A percentile compares a stretch with the other conserved stretches of the same genome.
Conservation (phyloP, 2,113 vertebrate genomes). For the Hoplias malabaricus region DNA sequence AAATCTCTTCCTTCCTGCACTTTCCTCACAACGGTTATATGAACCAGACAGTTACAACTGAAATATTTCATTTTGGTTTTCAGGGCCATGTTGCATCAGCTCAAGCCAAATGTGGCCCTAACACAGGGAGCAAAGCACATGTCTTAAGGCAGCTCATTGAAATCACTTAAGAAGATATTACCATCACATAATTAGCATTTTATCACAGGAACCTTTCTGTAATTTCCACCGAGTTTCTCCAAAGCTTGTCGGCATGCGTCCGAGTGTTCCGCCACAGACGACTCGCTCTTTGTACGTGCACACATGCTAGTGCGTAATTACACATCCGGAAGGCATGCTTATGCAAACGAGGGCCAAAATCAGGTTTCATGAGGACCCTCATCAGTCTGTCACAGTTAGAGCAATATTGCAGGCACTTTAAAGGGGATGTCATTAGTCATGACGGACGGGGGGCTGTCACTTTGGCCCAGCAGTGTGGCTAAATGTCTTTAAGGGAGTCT, state of each 20-base stretch:
- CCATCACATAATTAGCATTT: slow-evolving; percentile 24
- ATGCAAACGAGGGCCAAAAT: slow-evolving; percentile 48
- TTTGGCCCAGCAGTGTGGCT: slow-evolving; percentile 74
- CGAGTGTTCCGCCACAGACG: slow-evolving; percentile 3
- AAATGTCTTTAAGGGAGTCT: slow-evolving; percentile 68
- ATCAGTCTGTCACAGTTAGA: slow-evolving; percentile 66
- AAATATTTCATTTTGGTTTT: background rate
- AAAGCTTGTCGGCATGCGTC: background rate
- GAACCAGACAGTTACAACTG: background rate
- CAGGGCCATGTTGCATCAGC: background rate
- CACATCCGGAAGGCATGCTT: slow-evolving; percentile 50
- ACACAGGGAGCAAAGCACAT: background rate
- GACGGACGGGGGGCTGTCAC: slow-evolving; percentile 73
- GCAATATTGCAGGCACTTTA: slow-evolving; percentile 73
- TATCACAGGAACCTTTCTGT: background rate
- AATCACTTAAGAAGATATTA: slow-evolving; percentile 22
- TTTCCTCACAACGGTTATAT: background rate
- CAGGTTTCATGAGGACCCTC: slow-evolving; percentile 55
- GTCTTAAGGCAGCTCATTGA: slow-evolving; percentile 25
- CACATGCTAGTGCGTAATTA: slow-evolving; percentile 35
- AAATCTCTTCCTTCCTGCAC: background rate
- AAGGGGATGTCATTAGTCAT: slow-evolving; percentile 76
- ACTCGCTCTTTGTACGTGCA: slow-evolving; percentile 30
- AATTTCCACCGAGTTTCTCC: background rate
- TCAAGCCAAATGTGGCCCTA: background rate